Base-by-base conservation (phyloP, 2,888 invertebrate genomes). In the Muschampia plurimacula region DNA sequence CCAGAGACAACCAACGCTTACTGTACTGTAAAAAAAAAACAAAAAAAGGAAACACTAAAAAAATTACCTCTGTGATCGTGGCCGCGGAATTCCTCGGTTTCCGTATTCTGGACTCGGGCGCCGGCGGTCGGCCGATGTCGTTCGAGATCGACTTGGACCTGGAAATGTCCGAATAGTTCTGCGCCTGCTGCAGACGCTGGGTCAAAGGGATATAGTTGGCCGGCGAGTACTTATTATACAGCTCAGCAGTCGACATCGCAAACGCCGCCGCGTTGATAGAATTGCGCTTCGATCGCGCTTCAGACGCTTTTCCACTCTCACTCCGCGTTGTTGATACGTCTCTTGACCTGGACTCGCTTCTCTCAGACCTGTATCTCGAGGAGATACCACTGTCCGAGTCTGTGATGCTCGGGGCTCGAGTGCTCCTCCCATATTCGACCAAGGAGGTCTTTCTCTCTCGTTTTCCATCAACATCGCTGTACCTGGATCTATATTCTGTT, bases 181-280 rank as follows among this genome's bases (percentile, higher is more conserved):
- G 73, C 15, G 86, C 87, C 65, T 89, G 86, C 65, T 92, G 90
- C 0, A 93, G 79, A 72, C 94, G 83, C 75, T 94, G 93, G 0
- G 95, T 93, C 57, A 92, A 81, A 75, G 97, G 97, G 83, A 96
- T 95, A 87, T 97, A 97, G 84, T 96, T 96, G 57, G 96, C 95
- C 66, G 97, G 96, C 55, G 97, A 97, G 84, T 97, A 97, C 87
- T 96, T 97, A 82, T 96, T 96, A 84, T 96, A 96, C 76, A 97
- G 89, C 76, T 97, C 97, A 46, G 96, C 96, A 1, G 95, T 95
- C 69, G 94, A 96, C 95, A 95, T 96, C 67, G 93, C 95, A 81
- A 95, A 83, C 44, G 95, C 92, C 49, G 93, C 93, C 7, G 93
- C 95, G 78, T 91, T 92, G 82, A 93, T 92, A 83, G 88, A 90